Percentiles rank a stretch among this genome's conserved stretches.
These are phyloP conservation scores for Paracanthobrama guichenoti DNA, from an alignment of 2,113 vertebrate genomes.

Conservation along the genomic window DNA sequence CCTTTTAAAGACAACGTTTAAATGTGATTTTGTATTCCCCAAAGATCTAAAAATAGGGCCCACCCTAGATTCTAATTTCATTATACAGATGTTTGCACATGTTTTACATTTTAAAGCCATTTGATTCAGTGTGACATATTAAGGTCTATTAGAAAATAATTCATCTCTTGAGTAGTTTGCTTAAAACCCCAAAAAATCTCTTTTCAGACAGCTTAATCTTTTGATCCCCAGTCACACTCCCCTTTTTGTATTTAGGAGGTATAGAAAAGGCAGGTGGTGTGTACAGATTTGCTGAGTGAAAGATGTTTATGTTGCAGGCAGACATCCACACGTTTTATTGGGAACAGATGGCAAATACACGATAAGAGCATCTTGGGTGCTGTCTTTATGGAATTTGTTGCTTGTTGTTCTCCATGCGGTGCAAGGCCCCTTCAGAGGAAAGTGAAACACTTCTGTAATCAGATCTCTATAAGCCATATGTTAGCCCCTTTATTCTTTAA, in stretches of 20 bases:
- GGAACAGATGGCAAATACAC: slow-evolving; percentile 68
- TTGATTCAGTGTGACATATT: slow-evolving; percentile 27
- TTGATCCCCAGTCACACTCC: slow-evolving; percentile 46
- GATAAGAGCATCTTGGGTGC: slow-evolving; percentile 59
- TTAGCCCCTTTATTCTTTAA: background rate
- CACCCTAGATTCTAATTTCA: background rate
- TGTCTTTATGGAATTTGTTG: slow-evolving; percentile 52
- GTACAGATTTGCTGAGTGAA: slow-evolving; percentile 68
- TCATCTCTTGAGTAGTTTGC: background rate
- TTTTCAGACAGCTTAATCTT: slow-evolving; percentile 50
- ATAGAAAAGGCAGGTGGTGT: slow-evolving; percentile 60
- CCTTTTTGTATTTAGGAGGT: slow-evolving; percentile 36
- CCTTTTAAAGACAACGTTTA: background rate
- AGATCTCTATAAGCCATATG: slow-evolving; percentile 29
- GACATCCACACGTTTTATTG: slow-evolving; percentile 58
- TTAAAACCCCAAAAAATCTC: background rate
- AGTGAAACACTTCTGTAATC: slow-evolving; percentile 19
- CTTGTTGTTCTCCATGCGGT: slow-evolving; percentile 39
- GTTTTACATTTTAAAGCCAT: slow-evolving; percentile 1
- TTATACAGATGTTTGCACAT: background rate
- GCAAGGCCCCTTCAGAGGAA: slow-evolving; percentile 18
- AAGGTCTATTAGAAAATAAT: slow-evolving; percentile 27
- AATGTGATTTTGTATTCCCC: background rate
- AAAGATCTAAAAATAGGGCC: background rate
- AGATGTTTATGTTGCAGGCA: slow-evolving; percentile 54